phyloP scores from a whole-genome alignment of 2,797 vertebrate genomes.

The Lepus townsendii region DNA sequence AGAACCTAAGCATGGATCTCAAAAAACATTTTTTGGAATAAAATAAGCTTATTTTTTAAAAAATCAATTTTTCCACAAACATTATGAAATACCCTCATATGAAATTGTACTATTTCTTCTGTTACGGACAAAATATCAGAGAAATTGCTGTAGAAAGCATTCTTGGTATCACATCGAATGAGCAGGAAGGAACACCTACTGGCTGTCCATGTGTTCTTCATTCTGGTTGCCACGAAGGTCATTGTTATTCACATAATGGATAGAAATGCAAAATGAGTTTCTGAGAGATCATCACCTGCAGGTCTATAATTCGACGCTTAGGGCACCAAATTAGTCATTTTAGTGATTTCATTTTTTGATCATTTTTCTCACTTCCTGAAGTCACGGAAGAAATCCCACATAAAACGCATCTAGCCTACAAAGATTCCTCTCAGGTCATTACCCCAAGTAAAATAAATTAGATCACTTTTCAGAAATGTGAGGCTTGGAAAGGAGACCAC shows the following conservation, averaged over 20 bases:
- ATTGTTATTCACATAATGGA: conserved; percentile 78
- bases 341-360: conserved; percentile 82
- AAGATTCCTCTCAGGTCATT: conserved; percentile 56
- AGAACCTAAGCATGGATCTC: too few relatives aligned
- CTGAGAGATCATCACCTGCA: conserved; percentile 82
- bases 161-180: conserved; percentile 62
- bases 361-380: conserved; percentile 77
- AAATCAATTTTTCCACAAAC: too few relatives aligned
- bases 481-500: background rate
- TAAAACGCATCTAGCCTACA: conserved; percentile 61
- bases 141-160: background rate
- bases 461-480: conserved; percentile 48
- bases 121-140: conserved; percentile 53
- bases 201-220: conserved; percentile 44
- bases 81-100: background rate
- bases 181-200: conserved; percentile 60
- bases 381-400: conserved; percentile 72
- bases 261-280: conserved; percentile 84
- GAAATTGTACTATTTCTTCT: background rate
- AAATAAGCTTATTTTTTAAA: too few relatives aligned
- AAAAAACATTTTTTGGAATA: too few relatives aligned
- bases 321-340: conserved; percentile 83
- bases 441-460: conserved; percentile 72
- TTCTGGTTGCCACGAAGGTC: conserved; percentile 64
- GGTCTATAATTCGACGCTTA: conserved; percentile 81